Base-by-base conservation (phyloP, 2,113 vertebrate species). In the Dipodomys stephensi region DNA sequence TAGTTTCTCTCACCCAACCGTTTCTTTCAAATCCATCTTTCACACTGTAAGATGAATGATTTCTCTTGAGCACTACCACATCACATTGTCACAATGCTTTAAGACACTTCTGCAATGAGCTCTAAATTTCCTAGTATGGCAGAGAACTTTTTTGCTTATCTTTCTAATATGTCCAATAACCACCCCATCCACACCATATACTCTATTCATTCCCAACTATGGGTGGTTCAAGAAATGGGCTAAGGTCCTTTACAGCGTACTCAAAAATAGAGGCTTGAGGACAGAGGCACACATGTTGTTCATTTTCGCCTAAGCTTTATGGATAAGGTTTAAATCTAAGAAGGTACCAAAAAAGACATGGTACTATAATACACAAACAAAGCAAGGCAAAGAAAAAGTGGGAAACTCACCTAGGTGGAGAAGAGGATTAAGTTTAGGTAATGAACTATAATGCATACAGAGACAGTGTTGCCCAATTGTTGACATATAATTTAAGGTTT, bases 261-360 rank as follows among this genome's bases (percentile, higher is more conserved):
- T 13, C 62, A 35, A 83, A 60, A 65, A 25, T 12, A 72, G 23
- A 72, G 89, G 85, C 7, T 65, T 76, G 49, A 39, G 19, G 49
- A 93, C 65, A 7, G 22, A 84, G 49, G 25, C 1, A 73, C 46
- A 15, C 53, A 86, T 72, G 92, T 49, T 91, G 6, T 39, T 88
- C 15, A 57, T 28, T 62, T 69, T 86, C 64, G 27, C 32, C 39
- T 71, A 87, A 67, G 12, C 44, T 35, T 85, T 62, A 49, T 46
- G 32, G 30, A 18, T 39, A 19, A 71, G 12, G 13, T 82, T 90
- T 78, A 69, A 86, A 27, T 89, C 72, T 6, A 88, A 8, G 30
- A 25, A 88, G 44, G 7, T 90, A 79, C 6, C 16, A 71, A 90
- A 87, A 76, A 92, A 84, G 57, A 83, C 44, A 87, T 80, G 10